phyloP scores from a whole-genome alignment of 2,888 invertebrate genomes.

The Drosophila putrida region DNA sequence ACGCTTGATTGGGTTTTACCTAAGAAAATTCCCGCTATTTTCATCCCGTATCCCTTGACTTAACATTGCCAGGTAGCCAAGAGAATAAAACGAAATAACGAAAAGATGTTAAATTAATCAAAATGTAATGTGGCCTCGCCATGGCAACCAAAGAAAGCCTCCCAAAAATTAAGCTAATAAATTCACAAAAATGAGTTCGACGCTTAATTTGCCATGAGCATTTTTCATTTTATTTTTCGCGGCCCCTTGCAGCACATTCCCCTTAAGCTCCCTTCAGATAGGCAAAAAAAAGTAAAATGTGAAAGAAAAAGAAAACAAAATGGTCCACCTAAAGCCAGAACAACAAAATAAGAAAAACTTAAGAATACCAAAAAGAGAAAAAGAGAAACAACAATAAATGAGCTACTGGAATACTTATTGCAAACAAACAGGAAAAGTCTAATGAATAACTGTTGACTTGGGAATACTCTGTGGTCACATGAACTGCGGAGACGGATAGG shows the following conservation, averaged over 20 bases:
- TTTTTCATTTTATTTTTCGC: conserved; percentile 75
- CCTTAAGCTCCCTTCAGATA: conserved; percentile 12
- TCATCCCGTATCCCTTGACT: background rate
- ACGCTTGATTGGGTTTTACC: conserved; percentile 70
- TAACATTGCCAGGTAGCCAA: conserved; percentile 43
- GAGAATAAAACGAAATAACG: conserved; percentile 2
- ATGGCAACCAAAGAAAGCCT: conserved; percentile 36
- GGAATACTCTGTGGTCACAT: conserved; percentile 21
- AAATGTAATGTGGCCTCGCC: conserved; percentile 60
- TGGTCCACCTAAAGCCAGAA: conserved; percentile 32
- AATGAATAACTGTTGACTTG: conserved; percentile 27
- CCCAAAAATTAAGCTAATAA: conserved; percentile 74
- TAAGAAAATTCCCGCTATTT: conserved; percentile 21
- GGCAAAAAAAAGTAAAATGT: background rate
- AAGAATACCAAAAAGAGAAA: conserved; percentile 38
- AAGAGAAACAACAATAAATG: conserved; percentile 46
- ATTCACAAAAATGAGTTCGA: conserved; percentile 77
- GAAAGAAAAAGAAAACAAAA: conserved; percentile 17
- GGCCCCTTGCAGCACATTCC: conserved; percentile 24
- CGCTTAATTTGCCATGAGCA: conserved; percentile 80
- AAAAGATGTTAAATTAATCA: conserved; percentile 72
- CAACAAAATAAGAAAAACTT: conserved; percentile 21
- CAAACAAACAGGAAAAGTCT: conserved; percentile 17
- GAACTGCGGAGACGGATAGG: background rate
- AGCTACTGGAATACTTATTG: conserved; percentile 31